Base-by-base conservation (phyloP, 2,888 invertebrate genomes). In the Pollenia labialis region DNA sequence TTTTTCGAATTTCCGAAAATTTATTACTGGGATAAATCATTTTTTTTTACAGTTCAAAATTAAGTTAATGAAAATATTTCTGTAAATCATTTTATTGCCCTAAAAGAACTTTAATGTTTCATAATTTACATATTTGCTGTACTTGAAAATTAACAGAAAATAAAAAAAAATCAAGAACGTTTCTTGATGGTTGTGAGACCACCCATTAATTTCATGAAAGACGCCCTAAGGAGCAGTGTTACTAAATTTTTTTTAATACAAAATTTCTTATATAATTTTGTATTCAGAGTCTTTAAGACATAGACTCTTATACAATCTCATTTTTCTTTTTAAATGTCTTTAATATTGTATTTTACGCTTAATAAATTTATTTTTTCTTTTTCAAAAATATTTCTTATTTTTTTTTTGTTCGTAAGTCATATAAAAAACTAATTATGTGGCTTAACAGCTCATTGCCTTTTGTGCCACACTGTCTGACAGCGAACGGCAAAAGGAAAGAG, bases 371-470 rank as follows among this genome's bases (percentile, higher is more conserved):
- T 56, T 75, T 46, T 60, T 71, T 50, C 58, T 66, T 10, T 62
- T 18, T 23, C 7, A 58, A 32, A 32, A 32, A 32, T 32, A 32
- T 64, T 11, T 54, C 1, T 75, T 66, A 12, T 62, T 60, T 44
- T 3, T 3, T 54, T 48, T 46, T 44, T 74, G 9, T 48, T 32
- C 12, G 14, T n/a, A 58, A 50, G 42, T 18, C 58, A 10, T 42
- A 69, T 16, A 69, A 54, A 62, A 69, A 80, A 74, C 7, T 68
- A 66, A 68, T 72, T 68, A 58, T 83, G 80, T 75, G 83, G 86
- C 86, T 80, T 83, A 86, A 80, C 86, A 83, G 66, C 83, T 82
- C 83, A 71, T 86, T 83, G 86, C 79, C 83, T 76, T 76, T 76
- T 81, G 48, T 85, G 85, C 71, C 81, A 81, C 52, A 68, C 58